Base-by-base conservation (phyloP, 1,140 invertebrate genomes). In the Aphelinus atriplicis region DNA sequence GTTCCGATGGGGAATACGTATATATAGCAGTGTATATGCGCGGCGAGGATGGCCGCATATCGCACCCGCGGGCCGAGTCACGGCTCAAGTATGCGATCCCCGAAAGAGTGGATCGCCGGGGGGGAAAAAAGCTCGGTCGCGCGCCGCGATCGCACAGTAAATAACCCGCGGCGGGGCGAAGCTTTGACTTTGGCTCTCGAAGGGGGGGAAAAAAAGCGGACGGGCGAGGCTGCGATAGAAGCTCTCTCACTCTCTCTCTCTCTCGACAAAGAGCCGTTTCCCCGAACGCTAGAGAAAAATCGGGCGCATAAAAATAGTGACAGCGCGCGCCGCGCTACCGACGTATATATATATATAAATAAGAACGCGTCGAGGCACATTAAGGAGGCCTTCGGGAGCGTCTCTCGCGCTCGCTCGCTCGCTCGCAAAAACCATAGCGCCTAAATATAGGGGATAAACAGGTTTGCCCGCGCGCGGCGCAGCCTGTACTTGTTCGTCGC, bases 371-470 rank as follows among this genome's bases (percentile, higher is more conserved):
- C 3, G 71, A 65, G 62, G 43, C 62, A 45, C 63, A 66, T 66
- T 73, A 73, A 73, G 61, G 47, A n/a, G 26, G 65, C 64, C 63
- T 67, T 67, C 63, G 63, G 42, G 64, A 73, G 67, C 64, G 72
- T 68, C 61, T 57, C 58, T 57, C 63, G 71, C 60, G 26, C 26
- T 26, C 66, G 71, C 63, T 61, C 56, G 42, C 55, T 63, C 6
- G 55, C 66, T n/a, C 46, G 71, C 57, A 74, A 74, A 74, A 74
- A 74, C 57, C 61, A 74, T 68, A 63, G 26, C 73, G 55, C 73
- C 73, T 75, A 75, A 75, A 75, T 75, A 75, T 75, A 71, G 67
- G 73, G 62, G 73, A 71, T 62, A 75, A 75, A 75, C 73, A 75
- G 73, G 73, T 75, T 75, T 75, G 73, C 53, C 2, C 61, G 6